These are phyloP conservation scores for Anthopleura sola DNA, from an alignment of 64 coral and sea anemone species.

Conservation along the genomic window DNA sequence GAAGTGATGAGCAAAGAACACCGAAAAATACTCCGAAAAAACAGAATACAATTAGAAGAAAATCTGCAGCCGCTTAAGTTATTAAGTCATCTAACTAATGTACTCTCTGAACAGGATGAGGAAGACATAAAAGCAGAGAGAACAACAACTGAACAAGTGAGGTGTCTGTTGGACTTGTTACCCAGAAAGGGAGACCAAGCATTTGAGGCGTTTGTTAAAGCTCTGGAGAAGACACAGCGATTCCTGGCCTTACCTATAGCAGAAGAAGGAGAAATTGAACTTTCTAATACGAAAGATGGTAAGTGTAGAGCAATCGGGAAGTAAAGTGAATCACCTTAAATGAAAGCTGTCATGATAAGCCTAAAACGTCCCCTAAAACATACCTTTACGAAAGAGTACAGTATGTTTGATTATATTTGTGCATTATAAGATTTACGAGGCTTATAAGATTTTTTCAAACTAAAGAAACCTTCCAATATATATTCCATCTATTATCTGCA, in stretches of 20 bases:
- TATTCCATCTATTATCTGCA: too few species aligned
- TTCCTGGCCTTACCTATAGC: constrained; percentile 45
- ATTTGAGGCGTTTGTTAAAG: constrained; percentile 65
- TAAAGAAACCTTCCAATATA: too few species aligned
- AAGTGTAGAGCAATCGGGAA: not conserved
- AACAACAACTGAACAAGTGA: constrained; percentile 11
- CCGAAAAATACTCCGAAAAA: constrained; percentile 48
- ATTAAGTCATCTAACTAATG: constrained; percentile 37
- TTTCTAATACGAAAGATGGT: constrained; percentile 20
- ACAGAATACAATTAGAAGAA: constrained; percentile 27
- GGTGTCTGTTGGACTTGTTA: constrained; percentile 56
- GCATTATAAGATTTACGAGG: too few species aligned
- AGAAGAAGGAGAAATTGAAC: constrained; percentile 22
- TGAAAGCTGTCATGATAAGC: not conserved
- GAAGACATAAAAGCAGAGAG: constrained; percentile 50
- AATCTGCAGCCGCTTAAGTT: constrained; percentile 57
- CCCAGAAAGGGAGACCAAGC: constrained; percentile 45
- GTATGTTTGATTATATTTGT: too few species aligned
- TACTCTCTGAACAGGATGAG: constrained; percentile 59
- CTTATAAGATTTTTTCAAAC: too few species aligned
- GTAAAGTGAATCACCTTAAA: not conserved
- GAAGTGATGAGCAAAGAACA: constrained; percentile 61
- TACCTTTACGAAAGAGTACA: too few species aligned
- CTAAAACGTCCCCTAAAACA: too few species aligned
- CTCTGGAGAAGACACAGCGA: constrained; percentile 26